A percentile compares a stretch with the other conserved stretches of the same genome.
phyloP scores from a whole-genome alignment of 2,797 vertebrate genomes.

The Sus cebifrons region DNA sequence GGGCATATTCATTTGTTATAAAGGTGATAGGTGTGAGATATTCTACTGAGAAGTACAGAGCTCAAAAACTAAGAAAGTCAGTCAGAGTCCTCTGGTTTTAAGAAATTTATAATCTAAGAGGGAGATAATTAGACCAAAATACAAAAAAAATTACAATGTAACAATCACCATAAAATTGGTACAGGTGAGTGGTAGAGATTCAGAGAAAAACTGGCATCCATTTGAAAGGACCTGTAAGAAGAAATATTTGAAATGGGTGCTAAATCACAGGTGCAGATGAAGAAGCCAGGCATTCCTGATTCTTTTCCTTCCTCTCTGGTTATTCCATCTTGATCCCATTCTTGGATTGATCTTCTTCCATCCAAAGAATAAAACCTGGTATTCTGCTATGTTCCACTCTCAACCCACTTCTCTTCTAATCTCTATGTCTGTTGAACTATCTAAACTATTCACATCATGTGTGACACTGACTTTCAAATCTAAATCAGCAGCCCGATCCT shows the following conservation, averaged over 20 bases:
- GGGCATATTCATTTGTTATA: not conserved
- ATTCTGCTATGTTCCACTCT: not conserved
- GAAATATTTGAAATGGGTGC: not conserved
- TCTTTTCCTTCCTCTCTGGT: not conserved
- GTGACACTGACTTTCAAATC: not conserved
- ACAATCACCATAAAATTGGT: conserved; percentile 5
- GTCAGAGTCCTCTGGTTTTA: not conserved
- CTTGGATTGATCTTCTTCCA: not conserved
- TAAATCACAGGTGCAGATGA: not conserved
- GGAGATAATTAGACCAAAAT: not conserved
- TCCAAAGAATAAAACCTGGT: not conserved
- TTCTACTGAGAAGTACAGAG: conserved; percentile 4
- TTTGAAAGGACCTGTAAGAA: not conserved
- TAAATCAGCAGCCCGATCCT: not conserved
- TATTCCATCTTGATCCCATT: not conserved
- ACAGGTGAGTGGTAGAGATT: not conserved
- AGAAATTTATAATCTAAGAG: conserved; percentile 3
- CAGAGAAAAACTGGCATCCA: not conserved
- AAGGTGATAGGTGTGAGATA: not conserved
- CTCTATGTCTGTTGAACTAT: not conserved
- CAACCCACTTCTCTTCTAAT: not conserved
- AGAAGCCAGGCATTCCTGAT: not conserved
- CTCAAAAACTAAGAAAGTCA: conserved; percentile 12
- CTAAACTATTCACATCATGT: not conserved
- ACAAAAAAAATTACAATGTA: not conserved